These are phyloP conservation scores for Machimus atricapillus DNA, from an alignment of 2,888 invertebrate genomes.

Conservation along the genomic window DNA sequence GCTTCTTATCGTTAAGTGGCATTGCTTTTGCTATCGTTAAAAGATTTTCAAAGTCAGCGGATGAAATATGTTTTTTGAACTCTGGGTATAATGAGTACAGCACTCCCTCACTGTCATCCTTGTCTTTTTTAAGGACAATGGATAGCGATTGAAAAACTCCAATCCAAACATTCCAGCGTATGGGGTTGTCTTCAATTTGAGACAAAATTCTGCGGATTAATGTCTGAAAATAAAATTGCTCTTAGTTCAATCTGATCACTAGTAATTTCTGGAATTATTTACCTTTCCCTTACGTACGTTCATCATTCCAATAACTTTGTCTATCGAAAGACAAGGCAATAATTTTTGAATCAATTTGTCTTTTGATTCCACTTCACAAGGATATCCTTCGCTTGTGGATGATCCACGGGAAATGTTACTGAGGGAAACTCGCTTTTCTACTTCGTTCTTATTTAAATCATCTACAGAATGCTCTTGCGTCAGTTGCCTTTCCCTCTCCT, in stretches of 20 bases:
- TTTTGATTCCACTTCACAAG: constrained; percentile 58
- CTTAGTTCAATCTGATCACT: not conserved
- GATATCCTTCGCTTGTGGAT: constrained; percentile 56
- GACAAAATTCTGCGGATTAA: constrained; percentile 73
- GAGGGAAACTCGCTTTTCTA: not conserved
- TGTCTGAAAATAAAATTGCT: constrained; percentile 63
- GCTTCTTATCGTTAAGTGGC: constrained; percentile 57
- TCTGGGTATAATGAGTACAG: constrained; percentile 59
- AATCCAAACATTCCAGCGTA: constrained; percentile 61
- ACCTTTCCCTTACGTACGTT: constrained; percentile 85
- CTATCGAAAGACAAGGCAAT: constrained; percentile 70
- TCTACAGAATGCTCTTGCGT: constrained; percentile 53
- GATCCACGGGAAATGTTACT: constrained; percentile 52
- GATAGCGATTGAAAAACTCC: constrained; percentile 59
- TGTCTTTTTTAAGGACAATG: constrained; percentile 60
- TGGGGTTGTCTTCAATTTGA: constrained; percentile 58
- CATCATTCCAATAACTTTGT: constrained; percentile 76
- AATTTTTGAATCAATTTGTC: constrained; percentile 72
- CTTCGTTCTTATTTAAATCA: not conserved
- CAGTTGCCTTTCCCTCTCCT: constrained; percentile 63
- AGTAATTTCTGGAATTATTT: constrained; percentile 48
- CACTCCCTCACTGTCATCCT: constrained; percentile 58
- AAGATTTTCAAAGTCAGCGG: constrained; percentile 57
- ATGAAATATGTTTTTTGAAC: constrained; percentile 58
- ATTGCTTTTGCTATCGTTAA: constrained; percentile 57